These are phyloP conservation scores for Cyanoramphus novaezelandiae DNA, from an alignment of 2,113 vertebrate species.

Conservation along the genomic window DNA sequence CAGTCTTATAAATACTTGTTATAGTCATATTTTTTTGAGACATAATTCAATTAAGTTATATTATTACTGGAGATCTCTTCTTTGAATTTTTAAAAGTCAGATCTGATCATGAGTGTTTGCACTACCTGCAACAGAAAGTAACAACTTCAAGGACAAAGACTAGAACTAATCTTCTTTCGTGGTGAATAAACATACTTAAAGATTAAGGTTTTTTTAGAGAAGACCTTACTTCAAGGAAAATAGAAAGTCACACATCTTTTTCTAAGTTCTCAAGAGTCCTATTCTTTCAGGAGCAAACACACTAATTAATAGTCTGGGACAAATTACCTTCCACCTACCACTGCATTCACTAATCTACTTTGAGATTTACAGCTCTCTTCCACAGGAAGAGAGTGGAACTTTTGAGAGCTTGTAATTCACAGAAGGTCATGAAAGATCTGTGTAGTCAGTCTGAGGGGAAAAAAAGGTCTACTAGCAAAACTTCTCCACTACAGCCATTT, in stretches of 20 bases:
- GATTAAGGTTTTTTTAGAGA: not conserved
- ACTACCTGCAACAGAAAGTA: not conserved
- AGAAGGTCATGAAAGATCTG: not conserved
- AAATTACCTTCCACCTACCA: not conserved
- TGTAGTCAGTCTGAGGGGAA: not conserved
- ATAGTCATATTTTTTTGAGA: not conserved
- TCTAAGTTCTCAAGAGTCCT: not conserved
- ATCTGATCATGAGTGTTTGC: not conserved
- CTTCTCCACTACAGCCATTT: not conserved
- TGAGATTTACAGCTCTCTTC: not conserved
- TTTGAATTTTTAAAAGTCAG: slow-evolving; percentile 9
- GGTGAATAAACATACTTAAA: not conserved
- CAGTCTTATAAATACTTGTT: not conserved
- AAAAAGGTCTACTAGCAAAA: not conserved
- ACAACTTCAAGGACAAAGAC: not conserved
- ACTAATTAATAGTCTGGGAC: not conserved
- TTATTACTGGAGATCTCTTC: not conserved
- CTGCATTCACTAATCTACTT: not conserved
- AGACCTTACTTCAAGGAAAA: not conserved
- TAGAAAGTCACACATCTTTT: not conserved
- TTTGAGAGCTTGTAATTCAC: not conserved
- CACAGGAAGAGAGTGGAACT: not conserved
- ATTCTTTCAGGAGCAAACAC: not conserved
- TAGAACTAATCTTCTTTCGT: not conserved
- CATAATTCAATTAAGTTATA: not conserved